Evolutionary conservation across 2,888 invertebrate species (phyloP).

Genomic region (Blera fallax): DNA sequence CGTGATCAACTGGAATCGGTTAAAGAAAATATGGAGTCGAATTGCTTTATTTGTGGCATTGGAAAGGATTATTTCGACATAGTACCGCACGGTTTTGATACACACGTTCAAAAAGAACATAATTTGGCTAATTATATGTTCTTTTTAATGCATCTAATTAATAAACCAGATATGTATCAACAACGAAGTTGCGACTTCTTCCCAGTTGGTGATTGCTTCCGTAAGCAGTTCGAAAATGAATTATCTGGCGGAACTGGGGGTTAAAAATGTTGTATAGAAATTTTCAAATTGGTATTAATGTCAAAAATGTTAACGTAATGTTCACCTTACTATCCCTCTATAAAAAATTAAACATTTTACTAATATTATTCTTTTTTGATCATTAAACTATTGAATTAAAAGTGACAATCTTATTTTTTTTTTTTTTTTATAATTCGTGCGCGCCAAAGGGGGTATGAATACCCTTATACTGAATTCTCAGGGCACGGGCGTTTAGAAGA

Average conservation of each 20-base stretch:
- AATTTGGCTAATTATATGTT: slow-evolving; percentile 99
- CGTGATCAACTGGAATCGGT: slow-evolving; percentile 99
- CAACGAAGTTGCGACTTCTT: slow-evolving; percentile 99
- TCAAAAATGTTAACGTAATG: background rate
- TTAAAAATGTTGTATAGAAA: slow-evolving; percentile 2
- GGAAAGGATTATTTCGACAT: slow-evolving; percentile 99
- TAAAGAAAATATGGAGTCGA: slow-evolving; percentile 99
- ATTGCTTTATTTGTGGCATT: slow-evolving; percentile 99
- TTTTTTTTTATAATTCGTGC: too few species aligned
- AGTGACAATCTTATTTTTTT: slow-evolving; percentile 50
- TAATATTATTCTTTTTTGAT: slow-evolving; percentile 10
- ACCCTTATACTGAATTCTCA: too few species aligned
- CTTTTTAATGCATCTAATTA: slow-evolving; percentile 99
- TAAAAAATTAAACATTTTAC: slow-evolving; percentile 18
- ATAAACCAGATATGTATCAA: slow-evolving; percentile 99
- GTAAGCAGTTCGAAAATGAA: slow-evolving; percentile 98
- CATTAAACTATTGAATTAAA: background rate
- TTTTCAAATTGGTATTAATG: background rate
- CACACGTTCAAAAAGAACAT: slow-evolving; percentile 98
- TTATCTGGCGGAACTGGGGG: slow-evolving; percentile 85
- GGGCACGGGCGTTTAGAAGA: too few species aligned
- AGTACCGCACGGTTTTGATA: slow-evolving; percentile 99
- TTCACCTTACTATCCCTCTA: background rate
- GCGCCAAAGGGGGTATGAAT: too few species aligned
- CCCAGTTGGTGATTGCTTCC: slow-evolving; percentile 99